Evolutionary conservation across 2,113 vertebrate species (phyloP), one percentile per base, ranked within the genome.

Genomic region (Forbesichthys papilliferus): DNA sequence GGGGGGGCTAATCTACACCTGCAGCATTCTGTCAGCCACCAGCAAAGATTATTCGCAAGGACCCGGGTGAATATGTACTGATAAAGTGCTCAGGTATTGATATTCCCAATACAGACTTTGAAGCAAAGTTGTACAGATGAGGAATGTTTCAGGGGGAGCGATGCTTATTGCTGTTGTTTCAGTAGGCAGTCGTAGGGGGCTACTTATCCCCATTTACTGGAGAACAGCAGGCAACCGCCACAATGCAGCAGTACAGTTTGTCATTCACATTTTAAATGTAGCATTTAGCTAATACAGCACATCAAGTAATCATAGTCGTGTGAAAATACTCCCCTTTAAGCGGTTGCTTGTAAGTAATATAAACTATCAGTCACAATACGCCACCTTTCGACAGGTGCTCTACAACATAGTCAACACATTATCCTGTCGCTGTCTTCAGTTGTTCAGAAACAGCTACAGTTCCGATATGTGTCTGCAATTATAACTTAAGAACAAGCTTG

Each of bases 1-100:
- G n/a, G n/a, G n/a, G n/a, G n/a, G n/a, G 84, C 78, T 90, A 88
- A 91, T 90, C 88, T 90, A 79, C 78, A 89, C 82, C 82, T 85
- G 73, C 75, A 89, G 82, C 83, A 68, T 62, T 66, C 66, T 86
- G 84, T 81, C 80, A 84, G 71, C 49, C 67, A 60, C 69, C 27
- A 56, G 65, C 64, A 58, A 53, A 76, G 80, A 86, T 85, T 69
- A 85, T 79, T 74, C 56, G 56, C 18, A 52, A 77, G 81, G 73
- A 75, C 67, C 68, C 77, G 57, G 74, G 65, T 70, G 69, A 73
- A 74, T 66, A 65, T 10, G 11, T 53, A 36, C 34, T 73, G 69
- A 82, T 79, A 84, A 80, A 83, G 61, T 77, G 59, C 73, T 80
- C 66, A 79, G 75, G 69, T 84, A 68, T 72, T 63, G 66, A 80